Evolutionary conservation across 1,140 invertebrate species (phyloP), one percentile per base, ranked within the genome.

Genomic region (Babylonia areolata): DNA sequence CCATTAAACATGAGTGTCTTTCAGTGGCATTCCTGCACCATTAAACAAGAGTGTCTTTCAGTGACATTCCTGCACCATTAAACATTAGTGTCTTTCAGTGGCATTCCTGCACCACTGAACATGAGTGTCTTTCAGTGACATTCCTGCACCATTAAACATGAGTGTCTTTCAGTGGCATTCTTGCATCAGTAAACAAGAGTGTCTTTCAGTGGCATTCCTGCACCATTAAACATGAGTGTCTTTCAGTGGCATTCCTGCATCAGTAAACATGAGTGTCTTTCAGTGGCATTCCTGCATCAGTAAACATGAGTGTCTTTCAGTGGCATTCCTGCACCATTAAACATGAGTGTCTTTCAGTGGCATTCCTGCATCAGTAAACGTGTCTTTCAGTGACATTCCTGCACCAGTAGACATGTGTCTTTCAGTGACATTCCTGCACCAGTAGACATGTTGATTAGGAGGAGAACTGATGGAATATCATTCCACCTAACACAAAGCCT

Each of bases 11-110:
- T n/a, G 96, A 31, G 98, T 93, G 89, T 98, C 96, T 89, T 96
- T 96, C 9, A 98, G 93, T 3, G 96, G 95, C 3, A 96, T 96
- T 2, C 97, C 97, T 91, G n/a, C n/a, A n/a, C n/a, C n/a, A n/a
- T n/a, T n/a, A n/a, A n/a, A n/a, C n/a, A n/a, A 96, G 96, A 31
- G 98, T 93, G 89, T 98, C 96, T 89, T 96, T 96, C 9, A 98
- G 93, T 3, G 96, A 95, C 3, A 96, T 96, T 2, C 97, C 97
- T 91, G n/a, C n/a, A n/a, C n/a, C n/a, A n/a, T n/a, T n/a, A n/a
- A n/a, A n/a, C n/a, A n/a, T n/a, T n/a, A 31, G 98, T 93, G 89
- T 98, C 96, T 89, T 96, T 96, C 9, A 98, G 93, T 3, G 96
- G 95, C 3, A 96, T 96, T 2, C 97, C 97, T 91, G n/a, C n/a